Conservation (phyloP, 2,113 vertebrate species). For the Lepus europaeus region DNA sequence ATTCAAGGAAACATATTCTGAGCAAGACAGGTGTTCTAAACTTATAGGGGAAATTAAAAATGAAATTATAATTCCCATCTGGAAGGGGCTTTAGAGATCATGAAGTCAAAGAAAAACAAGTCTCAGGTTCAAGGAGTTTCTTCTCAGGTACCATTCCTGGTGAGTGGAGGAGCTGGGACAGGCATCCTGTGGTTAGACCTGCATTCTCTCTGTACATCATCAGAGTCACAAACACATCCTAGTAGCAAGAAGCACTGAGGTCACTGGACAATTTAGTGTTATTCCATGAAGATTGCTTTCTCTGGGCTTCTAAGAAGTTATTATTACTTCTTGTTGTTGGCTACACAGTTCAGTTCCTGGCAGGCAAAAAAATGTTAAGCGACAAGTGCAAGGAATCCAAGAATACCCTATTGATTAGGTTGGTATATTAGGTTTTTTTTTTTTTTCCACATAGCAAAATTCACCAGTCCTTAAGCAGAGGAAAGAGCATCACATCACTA, state of each 20-base stretch:
- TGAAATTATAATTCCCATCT: background rate
- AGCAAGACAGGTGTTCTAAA: background rate
- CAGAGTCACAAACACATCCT: background rate
- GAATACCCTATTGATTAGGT: background rate
- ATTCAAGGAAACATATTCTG: background rate
- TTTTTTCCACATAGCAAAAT: conserved; percentile 22
- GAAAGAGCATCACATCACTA: background rate
- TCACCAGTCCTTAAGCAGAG: background rate
- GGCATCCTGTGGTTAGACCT: background rate
- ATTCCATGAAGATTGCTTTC: background rate
- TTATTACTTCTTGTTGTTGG: background rate
- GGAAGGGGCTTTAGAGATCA: background rate
- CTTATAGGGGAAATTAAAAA: background rate
- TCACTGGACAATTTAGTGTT: background rate
- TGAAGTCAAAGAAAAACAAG: background rate
- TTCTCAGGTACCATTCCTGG: background rate
- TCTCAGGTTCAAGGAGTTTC: background rate
- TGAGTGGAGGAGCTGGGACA: background rate
- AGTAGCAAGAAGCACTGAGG: background rate
- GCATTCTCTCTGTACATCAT: background rate
- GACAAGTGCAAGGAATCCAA: background rate
- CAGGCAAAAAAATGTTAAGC: background rate
- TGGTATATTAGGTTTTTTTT: background rate
- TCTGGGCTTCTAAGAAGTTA: conserved; percentile 1
- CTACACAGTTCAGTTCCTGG: background rate